phyloP scores from a whole-genome alignment of 2,113 vertebrate species.

The Phaethornis superciliosus region DNA sequence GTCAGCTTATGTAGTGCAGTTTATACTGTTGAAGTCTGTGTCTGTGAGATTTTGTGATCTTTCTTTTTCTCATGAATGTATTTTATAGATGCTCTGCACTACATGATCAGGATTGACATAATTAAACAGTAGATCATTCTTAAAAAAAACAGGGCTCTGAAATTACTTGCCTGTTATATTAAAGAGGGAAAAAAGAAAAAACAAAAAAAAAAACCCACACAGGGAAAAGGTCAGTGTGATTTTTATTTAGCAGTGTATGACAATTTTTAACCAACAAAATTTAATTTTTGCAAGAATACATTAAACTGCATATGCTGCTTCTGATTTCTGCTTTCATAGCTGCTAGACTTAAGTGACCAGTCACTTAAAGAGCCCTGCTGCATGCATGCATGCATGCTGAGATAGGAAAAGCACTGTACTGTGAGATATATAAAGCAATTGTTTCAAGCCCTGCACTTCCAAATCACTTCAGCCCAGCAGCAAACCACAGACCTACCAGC shows the following conservation, averaged over 20 bases:
- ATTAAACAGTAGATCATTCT: background rate
- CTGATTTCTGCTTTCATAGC: background rate
- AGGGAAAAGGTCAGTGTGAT: background rate
- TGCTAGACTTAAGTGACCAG: background rate
- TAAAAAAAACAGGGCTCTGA: background rate
- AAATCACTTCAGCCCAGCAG: background rate
- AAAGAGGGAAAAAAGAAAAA: background rate
- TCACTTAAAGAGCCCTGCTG: background rate
- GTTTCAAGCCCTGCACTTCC: background rate
- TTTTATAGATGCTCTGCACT: background rate
- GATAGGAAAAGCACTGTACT: background rate
- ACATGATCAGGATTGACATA: background rate
- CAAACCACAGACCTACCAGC: background rate
- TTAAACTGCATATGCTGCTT: background rate
- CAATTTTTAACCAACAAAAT: background rate
- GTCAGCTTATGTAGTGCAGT: background rate
- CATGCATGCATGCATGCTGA: rapidly evolving
- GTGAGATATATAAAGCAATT: background rate
- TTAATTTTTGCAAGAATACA: background rate
- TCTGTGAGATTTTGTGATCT: background rate
- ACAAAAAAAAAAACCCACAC: background rate
- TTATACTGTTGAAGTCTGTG: background rate
- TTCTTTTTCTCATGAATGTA: background rate
- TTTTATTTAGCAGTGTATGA: background rate
- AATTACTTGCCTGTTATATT: background rate